These are phyloP conservation scores for Spisula solida DNA, from an alignment of 2,888 invertebrate species.

Conservation along the genomic window DNA sequence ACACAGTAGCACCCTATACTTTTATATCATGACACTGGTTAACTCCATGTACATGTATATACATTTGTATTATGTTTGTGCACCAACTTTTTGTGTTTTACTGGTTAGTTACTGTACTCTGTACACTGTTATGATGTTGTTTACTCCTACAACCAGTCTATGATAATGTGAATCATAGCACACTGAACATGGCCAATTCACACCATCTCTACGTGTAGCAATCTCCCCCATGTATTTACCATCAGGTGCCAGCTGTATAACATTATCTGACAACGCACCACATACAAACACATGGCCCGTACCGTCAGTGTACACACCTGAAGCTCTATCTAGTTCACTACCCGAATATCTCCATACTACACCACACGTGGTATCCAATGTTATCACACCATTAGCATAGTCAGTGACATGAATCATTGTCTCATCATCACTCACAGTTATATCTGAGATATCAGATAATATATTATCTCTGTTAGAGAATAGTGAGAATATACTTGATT, in stretches of 20 bases:
- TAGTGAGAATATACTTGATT: too few species aligned
- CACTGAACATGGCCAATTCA: neutral
- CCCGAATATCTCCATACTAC: constrained; percentile 22
- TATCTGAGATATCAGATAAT: neutral
- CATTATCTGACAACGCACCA: neutral
- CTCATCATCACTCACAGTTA: constrained; percentile 20
- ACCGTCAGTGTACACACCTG: constrained; percentile 7
- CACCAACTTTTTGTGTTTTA: too few species aligned
- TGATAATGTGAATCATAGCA: neutral
- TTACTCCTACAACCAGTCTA: neutral
- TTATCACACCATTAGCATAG: neutral
- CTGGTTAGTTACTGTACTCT: neutral
- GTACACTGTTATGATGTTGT: neutral
- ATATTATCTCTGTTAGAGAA: neutral
- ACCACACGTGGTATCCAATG: neutral
- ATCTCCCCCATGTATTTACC: constrained; percentile 19
- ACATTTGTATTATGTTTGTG: too few species aligned
- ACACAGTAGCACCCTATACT: too few species aligned
- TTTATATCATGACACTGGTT: too few species aligned
- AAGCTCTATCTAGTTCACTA: neutral
- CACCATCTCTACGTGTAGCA: neutral
- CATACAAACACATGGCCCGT: constrained; percentile 19
- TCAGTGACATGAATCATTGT: too few species aligned
- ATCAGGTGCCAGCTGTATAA: neutral
- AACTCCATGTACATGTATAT: too few species aligned